Conservation (phyloP, 2,113 vertebrate species). For the Phocoena phocoena region DNA sequence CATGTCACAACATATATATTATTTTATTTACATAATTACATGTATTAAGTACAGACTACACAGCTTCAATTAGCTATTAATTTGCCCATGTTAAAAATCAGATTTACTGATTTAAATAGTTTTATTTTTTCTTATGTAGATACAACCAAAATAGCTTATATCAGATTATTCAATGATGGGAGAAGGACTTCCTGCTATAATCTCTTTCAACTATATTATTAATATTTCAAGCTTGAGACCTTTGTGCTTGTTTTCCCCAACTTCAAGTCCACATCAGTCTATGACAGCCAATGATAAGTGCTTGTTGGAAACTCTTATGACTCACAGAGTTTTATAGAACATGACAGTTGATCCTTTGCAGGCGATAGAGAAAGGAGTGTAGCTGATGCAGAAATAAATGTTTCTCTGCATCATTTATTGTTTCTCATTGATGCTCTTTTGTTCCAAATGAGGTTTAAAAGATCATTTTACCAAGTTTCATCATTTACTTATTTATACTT, state of each 20-base stretch:
- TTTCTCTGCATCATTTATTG: background rate
- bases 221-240: background rate
- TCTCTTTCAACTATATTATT: background rate
- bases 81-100: background rate
- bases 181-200: background rate
- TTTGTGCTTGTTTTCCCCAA: background rate
- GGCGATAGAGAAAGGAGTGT: background rate
- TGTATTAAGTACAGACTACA: background rate
- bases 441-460: background rate
- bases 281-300: background rate
- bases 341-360: background rate
- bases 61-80: background rate
- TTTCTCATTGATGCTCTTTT: background rate
- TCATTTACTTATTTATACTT: conserved; percentile 46
- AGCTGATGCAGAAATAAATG: conserved; percentile 2
- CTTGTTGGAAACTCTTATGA: background rate
- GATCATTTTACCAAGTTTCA: conserved; percentile 7
- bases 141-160: background rate
- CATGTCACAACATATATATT: background rate
- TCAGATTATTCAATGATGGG: background rate
- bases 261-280: background rate
- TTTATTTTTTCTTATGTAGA: conserved; percentile 13
- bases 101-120: background rate
- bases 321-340: background rate
- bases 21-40: background rate